Conservation (phyloP, 2,888 invertebrate genomes). For the Mimumesa dahlbomi region DNA sequence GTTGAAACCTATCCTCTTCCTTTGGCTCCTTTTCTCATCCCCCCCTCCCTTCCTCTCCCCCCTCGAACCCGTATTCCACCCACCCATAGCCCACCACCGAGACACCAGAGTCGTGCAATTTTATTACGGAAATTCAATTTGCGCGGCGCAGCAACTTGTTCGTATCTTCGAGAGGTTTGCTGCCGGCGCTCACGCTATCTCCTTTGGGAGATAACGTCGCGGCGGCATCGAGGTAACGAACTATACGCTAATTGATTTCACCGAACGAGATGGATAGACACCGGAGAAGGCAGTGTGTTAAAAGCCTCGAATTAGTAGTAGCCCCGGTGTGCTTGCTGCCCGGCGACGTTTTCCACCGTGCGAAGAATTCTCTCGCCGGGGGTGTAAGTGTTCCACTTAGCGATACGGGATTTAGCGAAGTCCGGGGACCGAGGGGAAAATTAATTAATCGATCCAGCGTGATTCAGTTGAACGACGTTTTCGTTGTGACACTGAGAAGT, state of each 20-base stretch:
- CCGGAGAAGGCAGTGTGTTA: slow-evolving; percentile 32
- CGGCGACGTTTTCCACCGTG: neutral
- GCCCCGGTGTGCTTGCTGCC: no score
- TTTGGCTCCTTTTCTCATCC: slow-evolving; percentile 2
- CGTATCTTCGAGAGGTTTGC: neutral
- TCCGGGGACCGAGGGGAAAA: neutral
- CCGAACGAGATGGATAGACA: slow-evolving; percentile 18
- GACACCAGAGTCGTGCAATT: slow-evolving; percentile 52
- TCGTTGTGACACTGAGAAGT: neutral
- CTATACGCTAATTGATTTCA: slow-evolving; percentile 54
- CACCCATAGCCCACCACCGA: slow-evolving; percentile 26
- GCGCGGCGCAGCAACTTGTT: slow-evolving; percentile 18
- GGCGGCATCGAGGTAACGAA: slow-evolving; percentile 53
- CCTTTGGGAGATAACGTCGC: slow-evolving; percentile 34
- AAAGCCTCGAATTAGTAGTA: slow-evolving; percentile 16
- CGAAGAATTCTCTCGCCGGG: slow-evolving; percentile 4
- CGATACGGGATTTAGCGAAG: neutral
- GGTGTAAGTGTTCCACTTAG: neutral
- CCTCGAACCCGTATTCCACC: slow-evolving; percentile 18
- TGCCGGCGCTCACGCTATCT: neutral
- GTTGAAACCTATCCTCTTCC: slow-evolving; percentile 36
- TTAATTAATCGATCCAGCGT: neutral
- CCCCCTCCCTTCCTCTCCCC: no score
- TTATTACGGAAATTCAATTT: slow-evolving; percentile 69
- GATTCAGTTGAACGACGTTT: neutral